Base-by-base conservation (phyloP, 1,140 invertebrate species). In the Bombus haemorrhoidalis region DNA sequence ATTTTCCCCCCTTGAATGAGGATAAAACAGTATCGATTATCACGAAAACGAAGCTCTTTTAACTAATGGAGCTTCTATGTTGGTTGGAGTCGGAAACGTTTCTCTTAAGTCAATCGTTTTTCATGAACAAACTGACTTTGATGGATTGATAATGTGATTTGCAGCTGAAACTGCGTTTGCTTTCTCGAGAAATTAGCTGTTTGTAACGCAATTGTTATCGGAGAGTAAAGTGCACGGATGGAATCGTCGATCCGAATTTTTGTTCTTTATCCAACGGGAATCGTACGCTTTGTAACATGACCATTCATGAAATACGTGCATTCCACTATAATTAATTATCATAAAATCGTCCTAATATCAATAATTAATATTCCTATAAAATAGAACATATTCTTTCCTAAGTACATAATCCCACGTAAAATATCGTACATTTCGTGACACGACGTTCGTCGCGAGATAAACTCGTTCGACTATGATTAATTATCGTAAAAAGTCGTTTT, bases 1-100 rank as follows among this genome's bases (percentile, higher is more conserved):
- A 22, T 53, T 53, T 53, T 53, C 47, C 0, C 47, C 47, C 47
- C 47, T 12, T 25, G 87, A 43, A 83, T 18, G 22, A 76, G 41
- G 73, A 64, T 57, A 69, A 85, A 68, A 59, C 43, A 43, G 78
- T 66, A 37, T 78, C 59, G 41, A 34, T 39, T 13, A 41, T 78
- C 74, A 64, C 39, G 72, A 53, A 57, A 68, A 75, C 12, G 32
- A 43, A 62, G 18, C 53, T 62, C 43, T 18, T 53, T 62, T 47
- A 22, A 47, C 39, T 79, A 79, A 80, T 68, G 77, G 64, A 80
- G 32, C 62, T 34, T 18, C 62, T 0, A 41, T 34, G 77, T 47
- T 59, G 25, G 28, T 64, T 28, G 25, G n/a, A 12, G 37, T 32
- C 13, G 74, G 75, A 18, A 77, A 62, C 57, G 34, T 39, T 41